Conservation (phyloP, 2,113 vertebrate genomes). For the Rhynchopsitta pachyrhyncha region DNA sequence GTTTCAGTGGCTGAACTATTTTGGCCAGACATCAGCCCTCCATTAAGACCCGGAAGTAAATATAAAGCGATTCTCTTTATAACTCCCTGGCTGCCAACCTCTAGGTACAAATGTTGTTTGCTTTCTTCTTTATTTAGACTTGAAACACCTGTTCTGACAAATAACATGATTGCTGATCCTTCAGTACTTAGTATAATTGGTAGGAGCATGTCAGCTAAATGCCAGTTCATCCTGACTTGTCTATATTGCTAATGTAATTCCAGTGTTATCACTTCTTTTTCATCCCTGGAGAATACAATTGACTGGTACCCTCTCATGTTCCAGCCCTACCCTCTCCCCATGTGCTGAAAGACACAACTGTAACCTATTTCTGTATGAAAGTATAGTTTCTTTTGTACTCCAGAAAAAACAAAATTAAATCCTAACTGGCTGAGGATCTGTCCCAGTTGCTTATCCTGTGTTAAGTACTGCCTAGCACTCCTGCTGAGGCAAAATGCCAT, state of each 20-base stretch:
- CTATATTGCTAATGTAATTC: not conserved
- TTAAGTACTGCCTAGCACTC: conserved; percentile 32
- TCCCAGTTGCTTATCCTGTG: not conserved
- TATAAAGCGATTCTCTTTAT: not conserved
- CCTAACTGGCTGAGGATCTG: not conserved
- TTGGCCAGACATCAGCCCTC: not conserved
- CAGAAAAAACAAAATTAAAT: conserved; percentile 30
- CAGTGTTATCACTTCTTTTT: not conserved
- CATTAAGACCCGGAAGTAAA: not conserved
- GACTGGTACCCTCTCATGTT: not conserved
- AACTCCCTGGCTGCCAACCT: not conserved
- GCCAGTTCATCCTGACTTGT: not conserved
- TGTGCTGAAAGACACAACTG: not conserved
- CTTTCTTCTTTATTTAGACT: not conserved
- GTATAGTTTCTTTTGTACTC: not conserved
- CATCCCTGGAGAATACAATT: not conserved
- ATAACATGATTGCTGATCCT: not conserved
- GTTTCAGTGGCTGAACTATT: not conserved
- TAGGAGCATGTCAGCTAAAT: not conserved
- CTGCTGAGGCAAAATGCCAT: conserved; percentile 41
- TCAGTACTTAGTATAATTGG: not conserved
- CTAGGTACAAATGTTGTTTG: not conserved
- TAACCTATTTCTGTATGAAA: conserved; percentile 21
- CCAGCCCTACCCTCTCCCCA: not conserved
- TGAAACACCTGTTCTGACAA: not conserved